Evolutionary conservation across 2,797 vertebrate species (phyloP), one percentile per base, ranked within the genome.

Genomic region (Catostomus latipinnis): DNA sequence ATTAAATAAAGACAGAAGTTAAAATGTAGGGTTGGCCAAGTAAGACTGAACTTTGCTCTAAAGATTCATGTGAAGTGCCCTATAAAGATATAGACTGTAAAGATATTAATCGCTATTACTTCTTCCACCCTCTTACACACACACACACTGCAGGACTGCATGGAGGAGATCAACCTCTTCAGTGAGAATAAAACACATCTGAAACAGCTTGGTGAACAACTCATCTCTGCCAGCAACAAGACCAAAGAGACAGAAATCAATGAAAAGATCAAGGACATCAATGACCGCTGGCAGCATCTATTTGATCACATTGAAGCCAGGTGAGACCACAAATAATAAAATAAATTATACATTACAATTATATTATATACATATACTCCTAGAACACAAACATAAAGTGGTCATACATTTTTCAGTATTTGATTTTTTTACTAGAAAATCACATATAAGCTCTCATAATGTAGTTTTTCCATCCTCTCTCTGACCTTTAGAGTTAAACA

Each of bases 201-300:
- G 79, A 94, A 95, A 80, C 94, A 94, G 81, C 93, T 96, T 88
- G 95, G 95, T 0, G 93, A 96, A 49, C 93, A 94, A 83, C 83
- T 96, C 53, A 96, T 96, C 82, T 93, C 90, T 5, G 95, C 96
- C 84, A 97, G 95, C 94, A 96, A 93, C 90, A 93, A 93, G 85
- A 92, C 92, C 1, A 92, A 95, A 81, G 93, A 93, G 52, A 88
- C 94, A 0, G 97, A 98, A 88, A 91, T 96, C 74, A 95, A 96
- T 16, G 95, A 96, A 90, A 97, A 96, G 89, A 94, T 99, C 81
- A 92, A 90, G 82, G 96, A 96, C 87, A 90, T 97, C 82, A 97
- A 93, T 5, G 95, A 96, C 67, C 95, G 96, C 82, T 99, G 97
- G 97, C 95, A 96, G 83, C 98, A 98, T 74, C 95, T 99, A 70